Evolutionary conservation across 2,797 vertebrate species (phyloP), one percentile per base, ranked within the genome.

Genomic region (Poecilia gillii): DNA sequence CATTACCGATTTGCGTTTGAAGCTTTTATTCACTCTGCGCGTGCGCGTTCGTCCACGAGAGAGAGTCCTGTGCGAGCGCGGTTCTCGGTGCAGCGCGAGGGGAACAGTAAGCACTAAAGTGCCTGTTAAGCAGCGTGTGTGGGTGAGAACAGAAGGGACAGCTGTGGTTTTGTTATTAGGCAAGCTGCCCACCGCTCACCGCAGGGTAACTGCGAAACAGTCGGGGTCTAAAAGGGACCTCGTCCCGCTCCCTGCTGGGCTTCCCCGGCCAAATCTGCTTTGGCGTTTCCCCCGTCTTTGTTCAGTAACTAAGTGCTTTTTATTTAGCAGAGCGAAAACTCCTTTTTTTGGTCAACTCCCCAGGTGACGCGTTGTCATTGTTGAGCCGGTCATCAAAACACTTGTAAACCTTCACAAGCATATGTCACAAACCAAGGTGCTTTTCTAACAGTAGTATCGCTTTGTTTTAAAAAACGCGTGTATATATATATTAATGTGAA

Each of bases 271-370:
- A 88, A 84, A 85, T 86, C 86, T 85, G 85, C 91, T 86, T 31
- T 71, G 81, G 87, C 84, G 80, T 81, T 85, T 85, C 79, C 51
- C 51, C 78, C 5, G 76, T 82, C 89, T 93, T 92, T 94, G 88
- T 93, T 94, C 91, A 91, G 87, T 91, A 93, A 93, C 93, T 88
- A 94, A 94, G 91, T 92, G 89, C 88, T 88, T 83, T 85, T 83
- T 84, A 73, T 78, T 80, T 77, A 76, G 53, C 77, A 83, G 74
- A 81, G 81, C 81, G 89, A 86, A 53, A 78, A 72, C 72, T 71
- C 81, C 74, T 55, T 64, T 41, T 76, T 76, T 76, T 83, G n/a
- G 33, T 84, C 25, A 82, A 87, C 75, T 85, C 85, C 81, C 72
- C 81, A 55, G 74, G 81, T 77, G 83, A 89, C 81, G 83, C 81